Conservation (phyloP, 2,888 invertebrate genomes). For the Chromoteleia sp. region DNA sequence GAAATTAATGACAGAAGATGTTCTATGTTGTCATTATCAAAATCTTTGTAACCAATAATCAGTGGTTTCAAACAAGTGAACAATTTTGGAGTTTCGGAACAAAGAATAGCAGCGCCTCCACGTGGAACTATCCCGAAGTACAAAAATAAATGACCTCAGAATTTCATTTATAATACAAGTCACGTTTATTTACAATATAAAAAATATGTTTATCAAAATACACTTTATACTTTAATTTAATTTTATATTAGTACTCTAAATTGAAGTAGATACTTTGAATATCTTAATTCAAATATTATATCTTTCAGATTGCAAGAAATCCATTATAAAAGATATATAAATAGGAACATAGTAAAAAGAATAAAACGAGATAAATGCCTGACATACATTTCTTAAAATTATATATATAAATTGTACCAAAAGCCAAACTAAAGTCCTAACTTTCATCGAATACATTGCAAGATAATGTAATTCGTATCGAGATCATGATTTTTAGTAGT, state of each 20-base stretch:
- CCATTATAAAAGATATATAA: not conserved
- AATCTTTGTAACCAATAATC: not conserved
- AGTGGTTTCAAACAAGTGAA: not conserved
- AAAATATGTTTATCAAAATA: conserved; percentile 15
- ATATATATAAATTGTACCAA: not conserved
- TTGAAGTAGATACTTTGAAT: not conserved
- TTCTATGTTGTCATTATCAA: not conserved
- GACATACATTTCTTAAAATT: too few relatives aligned
- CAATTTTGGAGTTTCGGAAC: not conserved
- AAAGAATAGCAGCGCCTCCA: not conserved
- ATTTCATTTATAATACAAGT: too few relatives aligned
- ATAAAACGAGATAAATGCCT: not conserved
- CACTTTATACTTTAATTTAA: not conserved
- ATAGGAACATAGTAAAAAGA: not conserved
- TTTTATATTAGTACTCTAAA: not conserved
- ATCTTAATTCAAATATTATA: not conserved
- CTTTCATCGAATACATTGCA: not conserved
- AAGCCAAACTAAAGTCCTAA: too few relatives aligned
- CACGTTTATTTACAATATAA: conserved; percentile 6
- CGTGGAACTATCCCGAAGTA: not conserved
- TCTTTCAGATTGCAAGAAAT: not conserved
- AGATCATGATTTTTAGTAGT: not conserved
- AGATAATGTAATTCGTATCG: not conserved
- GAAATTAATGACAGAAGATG: conserved; percentile 10
- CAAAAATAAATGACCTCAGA: conserved; percentile 2